Percentiles rank a stretch among this genome's conserved stretches.
These are phyloP conservation scores for Hylomyscus alleni DNA, from an alignment of 2,797 vertebrate genomes.

Conservation along the genomic window DNA sequence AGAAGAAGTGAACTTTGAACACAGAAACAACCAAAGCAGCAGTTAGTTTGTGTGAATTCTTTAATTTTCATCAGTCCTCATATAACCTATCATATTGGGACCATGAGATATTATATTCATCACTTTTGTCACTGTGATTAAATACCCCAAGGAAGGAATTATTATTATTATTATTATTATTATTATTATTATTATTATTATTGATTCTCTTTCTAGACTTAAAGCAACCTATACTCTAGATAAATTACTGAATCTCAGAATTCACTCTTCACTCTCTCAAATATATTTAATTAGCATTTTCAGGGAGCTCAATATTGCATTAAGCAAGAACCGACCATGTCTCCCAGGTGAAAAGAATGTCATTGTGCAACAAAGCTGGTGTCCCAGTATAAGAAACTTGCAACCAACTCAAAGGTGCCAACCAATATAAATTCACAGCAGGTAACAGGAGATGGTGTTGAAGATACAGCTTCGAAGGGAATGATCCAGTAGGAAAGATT, in stretches of 20 bases:
- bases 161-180: background rate
- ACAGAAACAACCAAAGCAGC: background rate
- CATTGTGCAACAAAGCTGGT: background rate
- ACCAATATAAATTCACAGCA: constrained; percentile 26
- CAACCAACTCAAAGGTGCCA: constrained; percentile 31
- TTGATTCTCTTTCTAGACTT: background rate
- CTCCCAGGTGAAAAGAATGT: background rate
- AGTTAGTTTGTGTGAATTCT: background rate
- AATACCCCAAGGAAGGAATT: background rate
- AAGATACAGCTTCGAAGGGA: constrained; percentile 20
- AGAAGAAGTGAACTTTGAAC: constrained; percentile 19
- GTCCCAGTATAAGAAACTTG: constrained; percentile 31
- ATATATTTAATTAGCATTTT: constrained; percentile 57
- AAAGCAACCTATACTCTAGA: constrained; percentile 15
- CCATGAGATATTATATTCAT: background rate
- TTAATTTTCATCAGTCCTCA: constrained; percentile 37
- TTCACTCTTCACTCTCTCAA: background rate
- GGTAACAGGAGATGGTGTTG: background rate
- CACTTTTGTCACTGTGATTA: background rate
- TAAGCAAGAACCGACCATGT: background rate
- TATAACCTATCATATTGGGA: background rate
- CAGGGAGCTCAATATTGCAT: background rate
- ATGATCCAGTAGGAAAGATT: background rate
- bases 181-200: background rate
- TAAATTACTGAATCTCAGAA: constrained; percentile 18